Base-by-base conservation (phyloP, 2,888 invertebrate genomes). In the Drosophila birchii region DNA sequence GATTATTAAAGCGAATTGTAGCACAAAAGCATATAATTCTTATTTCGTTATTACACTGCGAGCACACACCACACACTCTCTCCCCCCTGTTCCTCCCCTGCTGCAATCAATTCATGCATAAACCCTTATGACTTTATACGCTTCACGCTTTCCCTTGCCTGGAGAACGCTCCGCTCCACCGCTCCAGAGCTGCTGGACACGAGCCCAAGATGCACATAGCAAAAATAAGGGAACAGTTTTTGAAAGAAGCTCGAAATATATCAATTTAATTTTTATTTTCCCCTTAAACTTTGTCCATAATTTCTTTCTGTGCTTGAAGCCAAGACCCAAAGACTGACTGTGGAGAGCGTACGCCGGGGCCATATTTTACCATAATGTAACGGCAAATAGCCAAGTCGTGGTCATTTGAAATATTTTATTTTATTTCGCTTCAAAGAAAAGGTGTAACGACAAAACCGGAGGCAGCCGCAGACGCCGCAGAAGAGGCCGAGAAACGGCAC, bases 321-420 rank as follows among this genome's bases (percentile, higher is more conserved):
- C 14, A 3, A 43, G 23, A 62, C 63, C 43, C 61, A 51, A 49
- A 49, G 49, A 51, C 47, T 8, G 29, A 8, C 39, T 69, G 54
- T 69, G 54, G 62, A 53, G 76, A 83, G 74, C 78, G 85, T 76
- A 87, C 63, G 86, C 74, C 78, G 82, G 64, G 74, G 85, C 63
- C 76, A 85, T 85, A 90, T 90, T 85, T 85, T 88, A 85, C 81
- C 89, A 90, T 85, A 85, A 85, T 90, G 89, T 90, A 88, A 85
- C 85, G 90, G 90, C 78, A 85, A 90, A 85, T 85, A 83, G 90
- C 85, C 89, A 86, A 82, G 79, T 84, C 81, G 81, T 88, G 90
- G 88, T 83, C 89, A 90, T 90, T 90, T 86, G 75, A 83, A 90
- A 84, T 84, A 77, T 82, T 83, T 85, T 86, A 89, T 88, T 85